Conservation (phyloP, 1,140 invertebrate genomes). For the Caenorhabditis remanei region DNA sequence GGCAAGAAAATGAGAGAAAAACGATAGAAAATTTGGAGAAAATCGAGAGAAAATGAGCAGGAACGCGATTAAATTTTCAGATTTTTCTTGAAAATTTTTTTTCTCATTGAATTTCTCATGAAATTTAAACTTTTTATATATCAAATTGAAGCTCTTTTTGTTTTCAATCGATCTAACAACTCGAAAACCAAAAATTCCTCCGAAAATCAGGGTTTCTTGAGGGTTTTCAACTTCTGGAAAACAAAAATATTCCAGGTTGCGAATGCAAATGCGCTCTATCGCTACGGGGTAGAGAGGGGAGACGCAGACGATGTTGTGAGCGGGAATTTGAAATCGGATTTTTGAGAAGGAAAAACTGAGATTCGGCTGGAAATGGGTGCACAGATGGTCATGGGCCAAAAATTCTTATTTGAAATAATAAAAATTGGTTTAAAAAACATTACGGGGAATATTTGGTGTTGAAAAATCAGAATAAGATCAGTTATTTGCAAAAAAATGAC, state of each 20-base stretch:
- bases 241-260: not conserved
- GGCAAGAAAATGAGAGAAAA: not conserved
- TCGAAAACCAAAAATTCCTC: not conserved
- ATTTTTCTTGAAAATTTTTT: no score
- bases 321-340: not conserved
- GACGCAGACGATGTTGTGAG: not conserved
- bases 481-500: no score
- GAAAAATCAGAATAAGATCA: no score
- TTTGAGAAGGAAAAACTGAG: not conserved
- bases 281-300: not conserved
- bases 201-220: not conserved
- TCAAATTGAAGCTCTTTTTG: no score
- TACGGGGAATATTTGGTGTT: no score
- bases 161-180: not conserved
- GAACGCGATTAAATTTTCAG: no score
- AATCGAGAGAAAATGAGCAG: not conserved
- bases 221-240: not conserved
- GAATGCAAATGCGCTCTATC: not conserved
- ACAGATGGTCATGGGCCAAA: no score
- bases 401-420: no score
- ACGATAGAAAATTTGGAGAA: not conserved
- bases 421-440: no score
- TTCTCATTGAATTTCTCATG: no score
- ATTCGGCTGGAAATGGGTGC: no score
- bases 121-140: no score